These are phyloP conservation scores for Melanargia galathea DNA, from an alignment of 2,888 invertebrate genomes.

Conservation along the genomic window DNA sequence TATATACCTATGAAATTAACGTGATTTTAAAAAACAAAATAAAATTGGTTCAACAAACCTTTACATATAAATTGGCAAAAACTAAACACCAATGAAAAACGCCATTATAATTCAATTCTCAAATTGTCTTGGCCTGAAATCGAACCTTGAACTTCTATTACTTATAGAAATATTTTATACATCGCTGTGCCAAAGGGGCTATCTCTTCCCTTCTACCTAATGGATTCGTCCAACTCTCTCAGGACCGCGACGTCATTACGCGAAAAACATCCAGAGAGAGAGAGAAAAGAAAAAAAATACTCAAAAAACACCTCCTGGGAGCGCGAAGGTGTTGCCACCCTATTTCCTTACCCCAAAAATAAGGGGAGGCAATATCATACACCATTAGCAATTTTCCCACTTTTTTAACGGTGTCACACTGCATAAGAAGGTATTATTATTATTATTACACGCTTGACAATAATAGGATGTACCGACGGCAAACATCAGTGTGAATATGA, in stretches of 20 bases:
- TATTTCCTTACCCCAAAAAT: slow-evolving; percentile 76
- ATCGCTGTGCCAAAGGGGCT: neutral
- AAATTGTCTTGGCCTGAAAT: neutral
- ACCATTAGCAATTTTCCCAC: slow-evolving; percentile 82
- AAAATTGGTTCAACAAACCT: too few relatives aligned
- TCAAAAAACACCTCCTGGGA: slow-evolving; percentile 77
- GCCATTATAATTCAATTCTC: too few relatives aligned
- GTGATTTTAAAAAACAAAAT: too few relatives aligned
- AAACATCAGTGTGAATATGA: neutral
- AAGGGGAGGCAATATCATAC: slow-evolving; percentile 83
- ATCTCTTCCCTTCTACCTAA: slow-evolving; percentile 76
- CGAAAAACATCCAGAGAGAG: slow-evolving; percentile 65
- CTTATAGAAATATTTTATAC: neutral
- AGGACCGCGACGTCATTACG: slow-evolving; percentile 78
- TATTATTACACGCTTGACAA: slow-evolving; percentile 32
- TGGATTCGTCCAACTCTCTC: slow-evolving; percentile 80
- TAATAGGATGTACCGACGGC: slow-evolving; percentile 9
- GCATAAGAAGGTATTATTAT: slow-evolving; percentile 55
- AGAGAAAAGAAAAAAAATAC: slow-evolving; percentile 55
- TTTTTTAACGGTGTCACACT: slow-evolving; percentile 82
- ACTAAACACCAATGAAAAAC: too few relatives aligned
- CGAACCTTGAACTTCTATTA: neutral
- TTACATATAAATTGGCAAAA: too few relatives aligned
- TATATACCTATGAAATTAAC: too few relatives aligned
- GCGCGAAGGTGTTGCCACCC: slow-evolving; percentile 79